A percentile compares a stretch with the other conserved stretches of the same genome.
phyloP scores from a whole-genome alignment of 2,888 invertebrate genomes.

The Acrobeloides nanus region DNA sequence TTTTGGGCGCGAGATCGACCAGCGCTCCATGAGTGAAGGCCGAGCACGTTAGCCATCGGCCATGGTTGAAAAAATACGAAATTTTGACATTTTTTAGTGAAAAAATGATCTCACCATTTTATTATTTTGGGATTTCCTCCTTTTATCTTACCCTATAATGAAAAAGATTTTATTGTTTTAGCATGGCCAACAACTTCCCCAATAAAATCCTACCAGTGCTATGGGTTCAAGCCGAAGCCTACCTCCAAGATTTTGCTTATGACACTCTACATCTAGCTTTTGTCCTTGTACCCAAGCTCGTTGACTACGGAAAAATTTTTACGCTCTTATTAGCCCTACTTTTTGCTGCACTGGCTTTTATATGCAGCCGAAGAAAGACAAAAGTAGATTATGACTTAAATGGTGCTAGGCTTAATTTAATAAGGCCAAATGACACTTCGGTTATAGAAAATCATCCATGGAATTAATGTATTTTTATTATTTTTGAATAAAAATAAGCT shows the following conservation, averaged over 20 bases:
- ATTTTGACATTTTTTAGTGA: too few relatives aligned
- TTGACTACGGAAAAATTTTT: background rate
- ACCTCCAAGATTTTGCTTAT: background rate
- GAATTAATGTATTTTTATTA: too few relatives aligned
- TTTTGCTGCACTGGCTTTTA: background rate
- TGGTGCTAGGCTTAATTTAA: too few relatives aligned
- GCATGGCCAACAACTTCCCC: constrained; percentile 6
- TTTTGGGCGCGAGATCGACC: too few relatives aligned
- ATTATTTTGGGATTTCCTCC: background rate
- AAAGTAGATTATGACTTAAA: too few relatives aligned
- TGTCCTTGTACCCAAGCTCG: constrained; percentile 3
- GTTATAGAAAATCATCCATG: too few relatives aligned
- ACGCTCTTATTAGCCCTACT: background rate
- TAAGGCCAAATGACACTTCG: too few relatives aligned
- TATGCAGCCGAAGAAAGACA: background rate
- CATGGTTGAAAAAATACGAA: too few relatives aligned
- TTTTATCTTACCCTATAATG: background rate
- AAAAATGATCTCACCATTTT: too few relatives aligned
- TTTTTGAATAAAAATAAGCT: too few relatives aligned
- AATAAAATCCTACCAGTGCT: constrained; percentile 12
- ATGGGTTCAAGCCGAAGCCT: constrained; percentile 9
- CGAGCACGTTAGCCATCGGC: too few relatives aligned
- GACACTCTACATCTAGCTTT: constrained; percentile 3
- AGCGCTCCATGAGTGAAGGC: too few relatives aligned
- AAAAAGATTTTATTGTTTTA: background rate